Evolutionary conservation across 2,888 invertebrate genomes (phyloP), one percentile per base, ranked within the genome.

Genomic region (Synergus laeviventris): DNA sequence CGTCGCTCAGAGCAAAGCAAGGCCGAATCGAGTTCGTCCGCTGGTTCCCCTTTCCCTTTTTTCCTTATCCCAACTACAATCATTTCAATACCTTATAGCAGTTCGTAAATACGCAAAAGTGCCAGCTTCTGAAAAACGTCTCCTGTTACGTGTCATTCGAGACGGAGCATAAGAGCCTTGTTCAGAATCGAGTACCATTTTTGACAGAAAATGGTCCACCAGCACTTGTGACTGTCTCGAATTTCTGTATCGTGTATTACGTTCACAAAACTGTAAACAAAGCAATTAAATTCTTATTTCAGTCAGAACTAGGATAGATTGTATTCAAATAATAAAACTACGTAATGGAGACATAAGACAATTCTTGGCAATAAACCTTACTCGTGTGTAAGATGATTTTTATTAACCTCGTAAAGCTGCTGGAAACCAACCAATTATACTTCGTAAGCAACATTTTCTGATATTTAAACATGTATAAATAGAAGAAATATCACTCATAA

Each of bases 101-200:
- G 9, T n/a, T 70, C 31, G 24, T 14, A 70, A 45, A 66, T 45
- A 70, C 66, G 9, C 31, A 49, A 45, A 70, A 70, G 49, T 31
- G n/a, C 24, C 66, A 49, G 49, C 45, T 49, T 66, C 24, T 49
- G 45, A 49, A 66, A 66, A 66, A 45, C 45, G 45, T 24, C 49
- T 66, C 45, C 66, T 8, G 66, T 70, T 70, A 49, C 66, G 24
- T 70, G 49, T 49, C 16, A 70, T 70, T 70, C 45, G 66, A 70
- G 45, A 49, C 7, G 45, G 14, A 49, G 31, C 64, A 42, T 64
- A 66, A 66, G 24, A 66, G 24, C 7, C 16, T 42, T 56, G 9
- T 21, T 56, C 21, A 56, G 56, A 8, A 56, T 21, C 18, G 24
- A 24, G 24, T 66, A 21, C 45, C 45, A 31, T 70, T 45, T 49